Percentiles rank a stretch among this genome's conserved stretches.
phyloP scores from a whole-genome alignment of 1,140 invertebrate genomes.

The Amyelois transitella region DNA sequence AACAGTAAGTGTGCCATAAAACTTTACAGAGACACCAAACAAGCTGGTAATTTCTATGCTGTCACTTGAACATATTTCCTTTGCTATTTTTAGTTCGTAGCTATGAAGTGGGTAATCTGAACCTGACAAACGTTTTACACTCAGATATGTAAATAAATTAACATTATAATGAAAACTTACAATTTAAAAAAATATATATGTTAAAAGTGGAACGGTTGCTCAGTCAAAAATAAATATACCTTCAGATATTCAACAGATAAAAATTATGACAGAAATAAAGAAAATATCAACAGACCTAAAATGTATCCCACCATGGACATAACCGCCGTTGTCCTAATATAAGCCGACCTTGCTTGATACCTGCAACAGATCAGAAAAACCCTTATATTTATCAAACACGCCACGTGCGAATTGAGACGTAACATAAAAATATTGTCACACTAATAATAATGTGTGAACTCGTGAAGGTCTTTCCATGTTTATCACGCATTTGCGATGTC shows the following conservation, averaged over 20 bases:
- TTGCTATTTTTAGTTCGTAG: too few relatives aligned
- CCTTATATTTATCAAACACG: background rate
- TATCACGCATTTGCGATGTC: background rate
- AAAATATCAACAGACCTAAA: constrained; percentile 68
- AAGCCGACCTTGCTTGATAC: constrained; percentile 90
- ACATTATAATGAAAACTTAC: background rate
- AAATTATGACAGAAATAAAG: background rate
- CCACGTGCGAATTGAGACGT: background rate
- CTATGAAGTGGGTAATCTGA: too few relatives aligned
- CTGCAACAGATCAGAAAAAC: constrained; percentile 28
- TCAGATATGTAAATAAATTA: background rate
- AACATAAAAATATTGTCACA: background rate
- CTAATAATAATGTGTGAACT: background rate
- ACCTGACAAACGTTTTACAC: too few relatives aligned
- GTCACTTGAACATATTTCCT: too few relatives aligned
- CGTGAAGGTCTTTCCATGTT: background rate
- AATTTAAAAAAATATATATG: too few relatives aligned
- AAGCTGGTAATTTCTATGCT: too few relatives aligned
- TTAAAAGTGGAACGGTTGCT: too few relatives aligned
- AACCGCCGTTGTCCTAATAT: constrained; percentile 93
- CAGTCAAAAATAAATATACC: too few relatives aligned
- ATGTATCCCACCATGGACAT: constrained; percentile 99
- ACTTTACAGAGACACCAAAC: too few relatives aligned
- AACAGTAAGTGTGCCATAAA: too few relatives aligned
- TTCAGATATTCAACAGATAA: too few relatives aligned